Evolutionary conservation across 2,888 invertebrate genomes (phyloP), one percentile per base, ranked within the genome.

Genomic region (Anodontia alba): DNA sequence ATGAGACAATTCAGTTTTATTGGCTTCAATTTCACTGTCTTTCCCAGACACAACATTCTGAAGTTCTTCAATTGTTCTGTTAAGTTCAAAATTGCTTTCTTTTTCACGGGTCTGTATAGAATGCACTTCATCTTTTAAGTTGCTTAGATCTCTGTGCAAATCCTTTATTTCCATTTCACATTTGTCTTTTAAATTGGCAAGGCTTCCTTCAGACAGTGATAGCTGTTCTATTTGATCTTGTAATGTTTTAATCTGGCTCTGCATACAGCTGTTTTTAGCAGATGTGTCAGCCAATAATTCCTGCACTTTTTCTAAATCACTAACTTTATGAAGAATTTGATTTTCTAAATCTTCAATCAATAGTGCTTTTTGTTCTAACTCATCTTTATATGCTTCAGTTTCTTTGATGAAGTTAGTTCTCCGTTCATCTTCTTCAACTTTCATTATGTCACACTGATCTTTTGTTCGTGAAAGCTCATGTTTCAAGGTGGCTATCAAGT

Each of bases 21-120:
- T n/a, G 15, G 43, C 51, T 42, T 43, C 62, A 17, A 81, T 36
- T 72, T 84, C 80, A 26, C 29, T 33, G 7, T 83, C 80, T 54
- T 87, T 80, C 15, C 71, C 75, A 36, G 76, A 49, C 0, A 81
- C 23, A 31, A 73, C 70, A 46, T 84, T 57, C 57, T 83, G 69
- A 0, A 78, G 51, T 33, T 81, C 77, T 49, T 78, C 69, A 49
- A 83, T 54, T 73, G 86, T 76, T 5, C 67, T 12, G 43, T 73
- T 71, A 17, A 83, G 23, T 42, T 67, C 42, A 33, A 31, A 3
- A 31, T 20, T 10, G n/a, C 10, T n/a, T 20, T 49, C 31, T n/a
- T 69, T 54, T 36, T 36, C 57, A 42, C 62, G n/a, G 15, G 69
- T 49, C 8, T 29, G 33, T 5, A 66, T 62, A 70, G 29, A 49